phyloP scores from a whole-genome alignment of 2,888 invertebrate genomes.

The Chymomyza caudatula region DNA sequence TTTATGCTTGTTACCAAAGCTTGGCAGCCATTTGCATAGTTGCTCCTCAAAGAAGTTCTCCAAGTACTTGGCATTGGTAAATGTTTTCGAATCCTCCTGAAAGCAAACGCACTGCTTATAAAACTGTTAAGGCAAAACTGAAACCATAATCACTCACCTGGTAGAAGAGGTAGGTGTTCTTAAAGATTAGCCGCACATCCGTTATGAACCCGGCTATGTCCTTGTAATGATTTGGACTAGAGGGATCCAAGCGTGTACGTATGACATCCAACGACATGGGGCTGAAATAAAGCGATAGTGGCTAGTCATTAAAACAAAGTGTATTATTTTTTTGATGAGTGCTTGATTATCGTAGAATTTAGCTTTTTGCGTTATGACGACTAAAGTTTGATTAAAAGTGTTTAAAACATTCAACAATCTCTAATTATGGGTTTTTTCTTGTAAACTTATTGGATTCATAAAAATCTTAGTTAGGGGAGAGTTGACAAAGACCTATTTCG shows the following conservation, averaged over 20 bases:
- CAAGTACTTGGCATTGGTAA: slow-evolving; percentile 87
- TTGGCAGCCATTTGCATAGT: slow-evolving; percentile 88
- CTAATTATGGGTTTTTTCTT: too few species aligned
- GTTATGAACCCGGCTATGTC: slow-evolving; percentile 86
- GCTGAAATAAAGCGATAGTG: slow-evolving; percentile 47
- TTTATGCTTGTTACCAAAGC: slow-evolving; percentile 79
- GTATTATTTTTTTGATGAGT: too few species aligned
- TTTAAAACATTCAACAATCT: too few species aligned
- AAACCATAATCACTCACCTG: slow-evolving; percentile 80
- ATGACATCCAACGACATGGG: slow-evolving; percentile 93
- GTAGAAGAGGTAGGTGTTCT: slow-evolving; percentile 91
- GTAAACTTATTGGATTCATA: too few species aligned
- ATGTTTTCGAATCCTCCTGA: slow-evolving; percentile 87
- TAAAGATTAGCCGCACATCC: slow-evolving; percentile 91
- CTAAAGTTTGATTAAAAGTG: too few species aligned
- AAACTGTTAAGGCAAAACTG: not conserved
- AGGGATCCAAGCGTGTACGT: slow-evolving; percentile 87
- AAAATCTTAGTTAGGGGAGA: too few species aligned
- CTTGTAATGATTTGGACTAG: slow-evolving; percentile 85
- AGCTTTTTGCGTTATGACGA: too few species aligned
- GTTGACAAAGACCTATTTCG: too few species aligned
- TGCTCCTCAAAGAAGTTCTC: slow-evolving; percentile 92
- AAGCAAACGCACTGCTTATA: slow-evolving; percentile 14
- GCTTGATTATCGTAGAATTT: too few species aligned
- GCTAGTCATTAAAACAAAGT: not conserved